Evolutionary conservation across 1,140 invertebrate genomes (phyloP), one percentile per base, ranked within the genome.

Genomic region (Scaptodrosophila lebanonensis): DNA sequence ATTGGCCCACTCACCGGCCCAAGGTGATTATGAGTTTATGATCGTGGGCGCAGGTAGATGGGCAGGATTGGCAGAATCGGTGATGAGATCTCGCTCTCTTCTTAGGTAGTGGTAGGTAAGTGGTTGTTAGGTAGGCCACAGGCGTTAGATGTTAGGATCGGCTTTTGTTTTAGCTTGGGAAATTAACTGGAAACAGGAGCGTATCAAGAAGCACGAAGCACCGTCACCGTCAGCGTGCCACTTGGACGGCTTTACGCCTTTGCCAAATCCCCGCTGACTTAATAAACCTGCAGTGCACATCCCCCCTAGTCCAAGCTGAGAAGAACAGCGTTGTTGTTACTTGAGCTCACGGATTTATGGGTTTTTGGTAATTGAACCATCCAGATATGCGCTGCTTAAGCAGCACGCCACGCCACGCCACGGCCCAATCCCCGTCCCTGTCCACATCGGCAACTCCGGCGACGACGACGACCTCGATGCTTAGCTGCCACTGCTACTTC

Each of bases 1-100:
- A 56, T 68, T 54, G n/a, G n/a, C n/a, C n/a, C n/a, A 66, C 66
- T 52, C 62, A 62, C 50, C 48, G 51, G 18, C 40, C 61, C 17
- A 27, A 61, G 70, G 70, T 82, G 57, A 83, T 82, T 76, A 83
- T 82, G 76, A 83, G 77, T 83, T 82, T 83, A 82, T 71, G 70
- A 82, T 66, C 22, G 33, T 9, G 13, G 29, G 20, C 7, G n/a
- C 18, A 39, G 8, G 3, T 39, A n/a, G n/a, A n/a, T n/a, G n/a
- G n/a, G n/a, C n/a, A n/a, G n/a, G n/a, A n/a, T n/a, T n/a, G n/a
- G n/a, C n/a, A n/a, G n/a, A n/a, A n/a, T n/a, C n/a, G n/a, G n/a
- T n/a, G n/a, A n/a, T n/a, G n/a, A n/a, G n/a, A n/a, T n/a, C n/a
- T n/a, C n/a, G n/a, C n/a, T n/a, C n/a, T n/a, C n/a, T n/a, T n/a